Base-by-base conservation (phyloP, 2,888 invertebrate species). In the Poecilobothrus nobilitatus region DNA sequence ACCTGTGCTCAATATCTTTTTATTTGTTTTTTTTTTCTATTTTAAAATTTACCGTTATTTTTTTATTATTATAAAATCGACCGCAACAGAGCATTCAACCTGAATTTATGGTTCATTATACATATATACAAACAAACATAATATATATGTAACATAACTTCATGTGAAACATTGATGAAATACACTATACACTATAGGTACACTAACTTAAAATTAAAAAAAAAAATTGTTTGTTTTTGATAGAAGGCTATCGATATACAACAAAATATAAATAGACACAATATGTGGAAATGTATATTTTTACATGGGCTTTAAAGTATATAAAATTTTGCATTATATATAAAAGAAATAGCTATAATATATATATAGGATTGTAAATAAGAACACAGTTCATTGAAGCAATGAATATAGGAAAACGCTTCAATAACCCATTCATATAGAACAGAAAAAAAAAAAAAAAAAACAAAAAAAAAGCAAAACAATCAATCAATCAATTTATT, bases 401-500 rank as follows among this genome's bases (percentile, higher is more conserved):
- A 53, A 53, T 53, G 53, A 53, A 53, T 53, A 53, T n/a, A 53
- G 53, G 18, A 53, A 53, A 53, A 53, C 53, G 53, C 18, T 53
- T 53, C 53, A 53, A 18, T 53, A 53, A 53, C 6, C 53, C 53
- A 18, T 53, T 53, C 63, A 53, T 66, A 63, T 63, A 66, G 22
- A 27, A 27, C 27, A 27, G 27, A 27, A 27, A 27, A 27, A 27
- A 27, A 27, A 27, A 27, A 4, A 27, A 27, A 27, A 27, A 27
- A 27, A 4, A 27, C 2, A 68, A 68, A 70, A 67, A 68, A 67
- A 71, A n/a, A n/a, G n/a, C n/a, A n/a, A n/a, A 72, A 71, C 71
- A 71, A 71, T 71, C 69, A 71, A 71, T 71, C 71, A 72, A 72
- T 72, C 71, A 73, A 72, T 72, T 72, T 71, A 73, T 72, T 73